A percentile compares a stretch with the other conserved stretches of the same genome.
These are phyloP conservation scores for Lamellibrachia satsuma DNA, from an alignment of 2,888 invertebrate genomes.

Conservation along the genomic window DNA sequence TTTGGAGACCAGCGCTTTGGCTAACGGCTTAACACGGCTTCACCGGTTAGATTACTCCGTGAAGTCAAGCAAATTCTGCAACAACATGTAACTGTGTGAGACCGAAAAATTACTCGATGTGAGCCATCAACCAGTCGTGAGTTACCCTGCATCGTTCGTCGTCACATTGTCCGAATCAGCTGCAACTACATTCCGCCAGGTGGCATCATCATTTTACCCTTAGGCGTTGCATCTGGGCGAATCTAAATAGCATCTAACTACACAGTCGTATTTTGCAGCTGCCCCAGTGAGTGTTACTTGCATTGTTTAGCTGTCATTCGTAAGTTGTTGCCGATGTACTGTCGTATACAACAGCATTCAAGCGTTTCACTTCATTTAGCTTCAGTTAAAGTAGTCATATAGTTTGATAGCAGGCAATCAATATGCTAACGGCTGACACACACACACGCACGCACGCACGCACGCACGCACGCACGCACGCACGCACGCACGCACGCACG, in stretches of 20 bases:
- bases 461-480: no score
- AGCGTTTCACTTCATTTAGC: background rate
- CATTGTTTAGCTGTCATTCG: no score
- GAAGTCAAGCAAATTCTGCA: background rate
- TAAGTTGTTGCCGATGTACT: no score
- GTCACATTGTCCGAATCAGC: background rate
- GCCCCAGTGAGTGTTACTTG: no score
- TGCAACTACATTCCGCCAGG: background rate
- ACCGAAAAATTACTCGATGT: background rate
- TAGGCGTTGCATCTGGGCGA: background rate
- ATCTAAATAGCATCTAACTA: background rate
- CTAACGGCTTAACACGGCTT: background rate
- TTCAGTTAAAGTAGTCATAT: background rate
- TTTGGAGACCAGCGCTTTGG: background rate
- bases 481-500: no score
- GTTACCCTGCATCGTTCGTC: background rate
- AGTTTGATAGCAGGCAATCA: background rate
- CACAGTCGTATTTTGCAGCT: background rate
- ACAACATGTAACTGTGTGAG: background rate
- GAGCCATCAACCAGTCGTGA: background rate
- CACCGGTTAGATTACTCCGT: background rate
- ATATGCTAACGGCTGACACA: background rate
- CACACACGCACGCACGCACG: no score
- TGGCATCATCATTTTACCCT: background rate
- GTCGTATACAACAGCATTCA: no score